phyloP scores from a whole-genome alignment of 2,888 invertebrate genomes.

The Scrobipalpa atriplicella region DNA sequence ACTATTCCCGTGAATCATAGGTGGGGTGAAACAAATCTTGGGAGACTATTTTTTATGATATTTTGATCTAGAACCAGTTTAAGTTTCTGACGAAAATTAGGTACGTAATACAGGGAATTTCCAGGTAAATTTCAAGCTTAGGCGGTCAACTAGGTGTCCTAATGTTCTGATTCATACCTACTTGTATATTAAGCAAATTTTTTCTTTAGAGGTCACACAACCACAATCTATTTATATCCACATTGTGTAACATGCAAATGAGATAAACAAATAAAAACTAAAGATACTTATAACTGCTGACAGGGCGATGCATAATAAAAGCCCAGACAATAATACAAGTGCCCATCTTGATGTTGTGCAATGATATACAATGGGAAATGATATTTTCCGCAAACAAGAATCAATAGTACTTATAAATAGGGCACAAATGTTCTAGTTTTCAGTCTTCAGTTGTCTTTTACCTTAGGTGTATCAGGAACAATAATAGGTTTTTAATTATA shows the following conservation, averaged over 20 bases:
- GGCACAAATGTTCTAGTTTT: constrained; percentile 12
- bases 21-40: too few relatives aligned
- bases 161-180: background rate
- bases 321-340: constrained; percentile 27
- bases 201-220: background rate
- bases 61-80: too few relatives aligned
- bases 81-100: too few relatives aligned
- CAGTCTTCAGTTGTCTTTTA: constrained; percentile 22
- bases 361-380: constrained; percentile 30
- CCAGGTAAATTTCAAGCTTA: background rate
- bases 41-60: too few relatives aligned
- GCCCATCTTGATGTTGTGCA: constrained; percentile 26
- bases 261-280: constrained; percentile 11
- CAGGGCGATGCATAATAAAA: constrained; percentile 16
- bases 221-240: background rate
- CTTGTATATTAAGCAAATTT: background rate
- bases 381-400: constrained; percentile 38
- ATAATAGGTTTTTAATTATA: background rate
- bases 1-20: too few relatives aligned
- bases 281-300: constrained; percentile 11
- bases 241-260: constrained; percentile 17
- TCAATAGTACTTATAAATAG: constrained; percentile 28
- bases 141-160: background rate
- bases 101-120: too few relatives aligned
- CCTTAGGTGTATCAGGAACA: background rate